Evolutionary conservation across 2,797 vertebrate species (phyloP).

Genomic region (Phylloscopus collybita): DNA sequence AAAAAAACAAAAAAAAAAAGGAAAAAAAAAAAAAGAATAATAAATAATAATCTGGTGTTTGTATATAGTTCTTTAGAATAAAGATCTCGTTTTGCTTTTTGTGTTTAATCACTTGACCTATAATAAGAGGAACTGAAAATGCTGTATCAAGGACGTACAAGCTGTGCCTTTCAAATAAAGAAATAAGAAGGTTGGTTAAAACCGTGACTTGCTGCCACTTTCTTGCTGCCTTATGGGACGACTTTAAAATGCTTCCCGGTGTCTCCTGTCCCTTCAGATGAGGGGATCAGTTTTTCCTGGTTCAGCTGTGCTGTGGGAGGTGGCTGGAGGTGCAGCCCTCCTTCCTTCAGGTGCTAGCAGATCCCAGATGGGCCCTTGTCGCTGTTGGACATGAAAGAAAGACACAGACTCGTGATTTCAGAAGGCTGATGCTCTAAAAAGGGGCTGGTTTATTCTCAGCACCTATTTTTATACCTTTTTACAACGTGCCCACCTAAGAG

Average conservation of each 20-base stretch:
- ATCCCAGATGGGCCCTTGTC: not conserved
- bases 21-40: conserved; percentile 25
- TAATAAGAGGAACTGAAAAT: conserved; percentile 69
- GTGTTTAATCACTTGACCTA: conserved; percentile 72
- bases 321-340: not conserved
- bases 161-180: conserved; percentile 83
- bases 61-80: conserved; percentile 76
- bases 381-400: no score
- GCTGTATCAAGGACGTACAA: conserved; percentile 76
- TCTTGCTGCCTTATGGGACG: not conserved
- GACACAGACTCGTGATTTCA: no score
- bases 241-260: not conserved
- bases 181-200: conserved; percentile 78
- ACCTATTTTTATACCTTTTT: no score
- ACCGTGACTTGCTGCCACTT: not conserved
- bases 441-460: no score
- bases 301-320: not conserved
- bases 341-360: not conserved
- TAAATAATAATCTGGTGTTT: conserved; percentile 70
- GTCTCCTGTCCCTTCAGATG: not conserved
- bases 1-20: conserved; percentile 44
- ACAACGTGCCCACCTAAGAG: no score
- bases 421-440: no score
- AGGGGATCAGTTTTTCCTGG: not conserved
- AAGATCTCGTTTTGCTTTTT: conserved; percentile 72